Conservation (phyloP, 2,888 invertebrate species). For the Glaucopsyche alexis region DNA sequence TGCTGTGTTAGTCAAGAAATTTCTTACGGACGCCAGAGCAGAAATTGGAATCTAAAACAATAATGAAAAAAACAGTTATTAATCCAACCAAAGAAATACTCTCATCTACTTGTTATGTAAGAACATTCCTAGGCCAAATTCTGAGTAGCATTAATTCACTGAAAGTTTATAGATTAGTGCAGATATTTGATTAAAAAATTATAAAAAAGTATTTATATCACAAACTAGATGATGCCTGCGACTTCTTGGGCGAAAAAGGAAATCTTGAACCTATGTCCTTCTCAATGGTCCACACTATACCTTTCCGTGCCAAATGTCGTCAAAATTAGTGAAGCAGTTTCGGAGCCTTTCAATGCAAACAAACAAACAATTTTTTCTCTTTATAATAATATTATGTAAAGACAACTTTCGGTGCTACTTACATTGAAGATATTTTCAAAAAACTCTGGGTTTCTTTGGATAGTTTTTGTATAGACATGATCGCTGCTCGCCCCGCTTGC, state of each 20-base stretch:
- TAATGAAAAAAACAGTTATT: not conserved
- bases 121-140: not conserved
- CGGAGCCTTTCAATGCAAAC: too few relatives aligned
- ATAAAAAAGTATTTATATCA: too few relatives aligned
- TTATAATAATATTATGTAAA: too few relatives aligned
- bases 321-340: too few relatives aligned
- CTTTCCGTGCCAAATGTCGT: too few relatives aligned
- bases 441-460: constrained; percentile 65
- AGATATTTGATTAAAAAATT: too few relatives aligned
- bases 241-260: too few relatives aligned
- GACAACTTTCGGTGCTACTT: constrained; percentile 47
- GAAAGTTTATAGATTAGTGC: too few relatives aligned
- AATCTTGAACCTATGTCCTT: too few relatives aligned
- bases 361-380: too few relatives aligned
- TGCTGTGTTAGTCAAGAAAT: constrained; percentile 78
- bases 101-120: not conserved
- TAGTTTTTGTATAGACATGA: constrained; percentile 52
- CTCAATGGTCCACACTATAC: too few relatives aligned
- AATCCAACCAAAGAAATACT: not conserved
- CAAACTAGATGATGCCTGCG: too few relatives aligned
- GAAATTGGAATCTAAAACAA: constrained; percentile 81
- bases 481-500: constrained; percentile 45
- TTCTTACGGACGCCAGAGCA: constrained; percentile 81
- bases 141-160: not conserved
- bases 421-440: constrained; percentile 83